Evolutionary conservation across 92 coral and sea anemone species (phyloP).

Genomic region (Phenganax marumi): DNA sequence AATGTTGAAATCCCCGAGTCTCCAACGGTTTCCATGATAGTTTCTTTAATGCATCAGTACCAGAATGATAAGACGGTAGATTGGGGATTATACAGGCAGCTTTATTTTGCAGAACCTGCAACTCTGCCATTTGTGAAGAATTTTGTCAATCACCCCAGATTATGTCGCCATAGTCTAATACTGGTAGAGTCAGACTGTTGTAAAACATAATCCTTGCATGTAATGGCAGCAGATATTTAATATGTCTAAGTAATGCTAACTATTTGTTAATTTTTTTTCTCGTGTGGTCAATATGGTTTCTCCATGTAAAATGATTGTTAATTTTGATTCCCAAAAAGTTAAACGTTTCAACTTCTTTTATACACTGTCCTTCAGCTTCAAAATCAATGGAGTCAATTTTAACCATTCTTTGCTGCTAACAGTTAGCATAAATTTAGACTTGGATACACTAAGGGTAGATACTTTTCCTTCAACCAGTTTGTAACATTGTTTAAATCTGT

Average conservation of each 20-base stretch:
- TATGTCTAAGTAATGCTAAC: conserved; percentile 34
- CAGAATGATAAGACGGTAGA: too few relatives aligned
- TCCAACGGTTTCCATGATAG: too few relatives aligned
- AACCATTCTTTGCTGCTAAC: neutral
- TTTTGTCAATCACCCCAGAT: too few relatives aligned
- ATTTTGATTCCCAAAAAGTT: conserved; percentile 43
- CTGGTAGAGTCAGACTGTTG: too few relatives aligned
- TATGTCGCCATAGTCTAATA: too few relatives aligned
- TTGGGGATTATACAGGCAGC: too few relatives aligned
- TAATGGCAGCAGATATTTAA: neutral
- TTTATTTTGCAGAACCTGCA: too few relatives aligned
- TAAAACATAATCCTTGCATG: too few relatives aligned
- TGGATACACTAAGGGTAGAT: neutral
- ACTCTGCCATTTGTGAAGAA: too few relatives aligned
- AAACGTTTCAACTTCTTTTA: conserved; percentile 31
- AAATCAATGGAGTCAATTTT: neutral
- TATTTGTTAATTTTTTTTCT: conserved; percentile 37
- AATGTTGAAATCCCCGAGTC: too few relatives aligned
- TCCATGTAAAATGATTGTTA: conserved; percentile 50
- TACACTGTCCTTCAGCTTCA: neutral
- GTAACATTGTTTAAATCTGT: neutral
- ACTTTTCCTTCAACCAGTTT: neutral
- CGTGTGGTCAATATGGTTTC: conserved; percentile 27
- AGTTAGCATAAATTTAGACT: neutral
- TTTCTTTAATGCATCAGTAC: too few relatives aligned